Conservation (phyloP, 1,140 invertebrate species). For the Drosophila melanogaster region Release_6_plus_ISO1_MT NT_033777.3:18453001-18453500, state of each 20-base stretch:
- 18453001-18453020: conserved; percentile 15
- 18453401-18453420: conserved; percentile 83
- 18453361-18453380: conserved; percentile 27
- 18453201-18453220: conserved; percentile 41
- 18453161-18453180: conserved; percentile 8
- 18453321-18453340: conserved; percentile 38
- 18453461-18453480: conserved; percentile 79
- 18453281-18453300: conserved; percentile 45
- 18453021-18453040: conserved; percentile 32
- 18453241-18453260: conserved; percentile 14
- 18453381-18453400: conserved; percentile 39
- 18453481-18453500: conserved; percentile 81
- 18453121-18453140: conserved; percentile 81
- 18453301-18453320: conserved; percentile 42
- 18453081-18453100: conserved; percentile 79
- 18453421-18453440: conserved; percentile 80
- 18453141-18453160: conserved; percentile 55
- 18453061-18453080: conserved; percentile 22
- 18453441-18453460: conserved; percentile 78
- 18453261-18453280: conserved; percentile 38
- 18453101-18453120: conserved; percentile 83
- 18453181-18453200: neutral
- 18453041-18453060: conserved; percentile 68
- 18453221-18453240: conserved; percentile 62
- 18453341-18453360: conserved; percentile 40